phyloP scores from a whole-genome alignment of 2,113 vertebrate genomes.

The Coreoperca whiteheadi region DNA sequence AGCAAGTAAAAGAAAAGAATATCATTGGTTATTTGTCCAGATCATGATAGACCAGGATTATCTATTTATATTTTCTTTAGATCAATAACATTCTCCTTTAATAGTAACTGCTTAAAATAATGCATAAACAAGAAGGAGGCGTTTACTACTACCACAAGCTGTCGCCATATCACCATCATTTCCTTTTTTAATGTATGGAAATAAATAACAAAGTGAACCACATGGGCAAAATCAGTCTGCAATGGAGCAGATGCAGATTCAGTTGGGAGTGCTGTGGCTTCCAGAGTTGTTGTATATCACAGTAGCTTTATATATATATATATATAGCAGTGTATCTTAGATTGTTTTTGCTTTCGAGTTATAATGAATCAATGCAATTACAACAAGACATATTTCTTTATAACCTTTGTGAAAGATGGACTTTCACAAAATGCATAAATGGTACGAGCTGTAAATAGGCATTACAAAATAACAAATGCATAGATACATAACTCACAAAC shows the following conservation, averaged over 20 bases:
- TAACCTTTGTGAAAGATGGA: not conserved
- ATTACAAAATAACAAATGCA: not conserved
- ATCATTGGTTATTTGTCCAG: not conserved
- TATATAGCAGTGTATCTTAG: not conserved
- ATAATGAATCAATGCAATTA: not conserved
- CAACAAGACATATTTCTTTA: not conserved
- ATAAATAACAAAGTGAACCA: not conserved
- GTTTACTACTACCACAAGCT: not conserved
- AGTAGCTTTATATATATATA: too few relatives aligned
- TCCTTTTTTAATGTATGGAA: not conserved
- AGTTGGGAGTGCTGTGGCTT: not conserved
- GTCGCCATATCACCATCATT: not conserved
- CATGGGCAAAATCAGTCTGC: too few relatives aligned
- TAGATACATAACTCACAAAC: not conserved
- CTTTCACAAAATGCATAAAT: not conserved
- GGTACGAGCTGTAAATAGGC: not conserved
- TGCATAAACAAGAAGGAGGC: not conserved
- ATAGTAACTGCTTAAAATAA: not conserved
- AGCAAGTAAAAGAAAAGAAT: constrained; percentile 12
- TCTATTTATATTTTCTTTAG: not conserved
- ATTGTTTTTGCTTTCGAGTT: not conserved
- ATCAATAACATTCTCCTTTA: too few relatives aligned
- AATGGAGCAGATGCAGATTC: not conserved
- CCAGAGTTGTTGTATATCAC: not conserved
- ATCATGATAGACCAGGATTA: not conserved